Evolutionary conservation across 2,113 vertebrate genomes (phyloP), one percentile per base, ranked within the genome.

Genomic region (Poeciliopsis retropinna): DNA sequence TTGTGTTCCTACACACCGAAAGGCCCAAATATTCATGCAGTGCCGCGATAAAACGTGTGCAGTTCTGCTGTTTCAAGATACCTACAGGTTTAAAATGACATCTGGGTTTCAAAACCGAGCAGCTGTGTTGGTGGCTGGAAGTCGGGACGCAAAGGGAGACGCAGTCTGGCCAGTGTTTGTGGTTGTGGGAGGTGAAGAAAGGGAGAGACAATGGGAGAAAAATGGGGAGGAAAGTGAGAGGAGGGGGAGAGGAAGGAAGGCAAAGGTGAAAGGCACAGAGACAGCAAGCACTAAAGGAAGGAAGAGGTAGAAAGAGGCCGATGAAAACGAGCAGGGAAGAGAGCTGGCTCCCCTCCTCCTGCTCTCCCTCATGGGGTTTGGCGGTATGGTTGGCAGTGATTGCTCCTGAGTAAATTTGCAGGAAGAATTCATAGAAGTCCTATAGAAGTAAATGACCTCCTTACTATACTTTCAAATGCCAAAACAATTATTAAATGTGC

Each of bases 201-300:
- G 69, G 71, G 60, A 84, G 39, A 79, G 44, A 47, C 44, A 47
- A 19, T 19, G 72, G 74, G 27, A 10, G 32, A 30, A 39, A 27
- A 17, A 62, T 66, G 37, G n/a, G 39, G 37, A 80, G 61, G 63
- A 83, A 81, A 78, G 66, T 61, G 80, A 3, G 3, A 79, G 75
- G 17, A 25, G 77, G 78, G 78, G 65, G 61, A 64, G 66, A 83
- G 85, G 85, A 78, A 87, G 90, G 87, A 89, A 90, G 73, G 70
- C 75, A 85, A 80, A 86, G 84, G 87, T 89, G 85, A 90, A 87
- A 91, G 86, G 80, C 74, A 79, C 67, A 80, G 62, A 66, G 82
- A 80, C 69, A 13, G 68, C 74, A 27, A 64, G 64, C 54, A 72
- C 54, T 70, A 71, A 74, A 89, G 91, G 85, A 85, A 90, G 85